Conservation (phyloP, 2,888 invertebrate species). For the Apamea epomidion region DNA sequence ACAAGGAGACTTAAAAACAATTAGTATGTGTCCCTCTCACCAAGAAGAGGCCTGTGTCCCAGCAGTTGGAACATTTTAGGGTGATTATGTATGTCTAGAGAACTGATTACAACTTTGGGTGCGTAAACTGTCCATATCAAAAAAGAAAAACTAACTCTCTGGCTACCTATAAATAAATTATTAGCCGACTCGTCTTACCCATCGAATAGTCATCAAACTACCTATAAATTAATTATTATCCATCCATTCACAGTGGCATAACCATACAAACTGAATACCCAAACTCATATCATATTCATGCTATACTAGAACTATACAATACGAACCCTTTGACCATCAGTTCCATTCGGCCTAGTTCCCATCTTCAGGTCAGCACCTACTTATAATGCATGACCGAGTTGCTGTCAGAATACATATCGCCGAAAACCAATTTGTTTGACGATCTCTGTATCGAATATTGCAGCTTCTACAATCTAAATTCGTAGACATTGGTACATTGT, state of each 20-base stretch:
- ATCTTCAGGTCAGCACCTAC: slow-evolving; percentile 70
- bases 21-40: too few relatives aligned
- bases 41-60: too few relatives aligned
- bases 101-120: not conserved
- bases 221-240: slow-evolving; percentile 1
- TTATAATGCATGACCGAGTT: slow-evolving; percentile 77
- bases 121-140: not conserved
- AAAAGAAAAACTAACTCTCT: not conserved
- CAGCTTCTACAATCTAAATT: slow-evolving; percentile 35
- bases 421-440: slow-evolving; percentile 74
- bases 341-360: slow-evolving; percentile 50
- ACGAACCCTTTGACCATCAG: slow-evolving; percentile 58
- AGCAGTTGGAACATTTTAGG: too few relatives aligned
- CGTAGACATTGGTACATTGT: slow-evolving; percentile 29
- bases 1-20: too few relatives aligned
- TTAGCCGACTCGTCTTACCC: not conserved
- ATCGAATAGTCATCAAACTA: not conserved
- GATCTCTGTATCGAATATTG: slow-evolving; percentile 57
- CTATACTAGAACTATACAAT: slow-evolving; percentile 35
- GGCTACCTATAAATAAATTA: not conserved
- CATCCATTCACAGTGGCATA: not conserved
- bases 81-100: not conserved
- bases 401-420: slow-evolving; percentile 72
- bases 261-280: not conserved
- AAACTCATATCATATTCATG: slow-evolving; percentile 47